These are phyloP conservation scores for Ceratosolen fusciceps DNA, from an alignment of 1,140 invertebrate species.

Conservation along the genomic window DNA sequence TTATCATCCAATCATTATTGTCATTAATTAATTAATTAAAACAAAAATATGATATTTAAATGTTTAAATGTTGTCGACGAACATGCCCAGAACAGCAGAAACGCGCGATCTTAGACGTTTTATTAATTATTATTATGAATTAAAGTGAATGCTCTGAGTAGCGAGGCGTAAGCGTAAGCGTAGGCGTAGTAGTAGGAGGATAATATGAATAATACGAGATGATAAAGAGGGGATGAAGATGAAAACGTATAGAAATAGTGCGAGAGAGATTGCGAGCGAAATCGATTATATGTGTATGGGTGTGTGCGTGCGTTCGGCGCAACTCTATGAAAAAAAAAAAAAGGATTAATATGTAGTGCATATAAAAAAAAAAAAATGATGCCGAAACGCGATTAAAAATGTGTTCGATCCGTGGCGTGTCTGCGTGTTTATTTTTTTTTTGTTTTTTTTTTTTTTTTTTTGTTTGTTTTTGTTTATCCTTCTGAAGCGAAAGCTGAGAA, in stretches of 20 bases:
- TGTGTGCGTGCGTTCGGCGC: constrained; percentile 41
- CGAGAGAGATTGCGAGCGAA: constrained; percentile 31
- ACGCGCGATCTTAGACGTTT: constrained; percentile 43
- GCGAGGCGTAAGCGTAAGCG: too few species aligned
- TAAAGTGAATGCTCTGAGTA: constrained; percentile 34
- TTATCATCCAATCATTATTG: constrained; percentile 53
- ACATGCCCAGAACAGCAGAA: constrained; percentile 50
- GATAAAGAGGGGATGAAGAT: not conserved
- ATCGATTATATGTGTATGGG: constrained; percentile 23
- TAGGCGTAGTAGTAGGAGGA: not conserved
- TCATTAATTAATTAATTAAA: constrained; percentile 61
- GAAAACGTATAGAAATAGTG: constrained; percentile 16
- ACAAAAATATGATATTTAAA: constrained; percentile 70
- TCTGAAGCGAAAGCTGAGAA: constrained; percentile 39
- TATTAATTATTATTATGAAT: constrained; percentile 52
- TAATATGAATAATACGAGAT: not conserved
- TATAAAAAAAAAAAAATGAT: constrained; percentile 27
- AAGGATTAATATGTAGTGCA: constrained; percentile 6
- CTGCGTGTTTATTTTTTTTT: constrained; percentile 48
- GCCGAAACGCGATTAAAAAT: constrained; percentile 36
- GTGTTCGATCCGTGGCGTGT: constrained; percentile 43
- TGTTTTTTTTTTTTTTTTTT: too few species aligned
- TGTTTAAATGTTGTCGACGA: constrained; percentile 63
- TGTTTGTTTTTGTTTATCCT: too few species aligned
- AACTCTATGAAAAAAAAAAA: constrained; percentile 38